These are phyloP conservation scores for Tauraco erythrolophus DNA, from an alignment of 2,113 vertebrate genomes.

Conservation along the genomic window DNA sequence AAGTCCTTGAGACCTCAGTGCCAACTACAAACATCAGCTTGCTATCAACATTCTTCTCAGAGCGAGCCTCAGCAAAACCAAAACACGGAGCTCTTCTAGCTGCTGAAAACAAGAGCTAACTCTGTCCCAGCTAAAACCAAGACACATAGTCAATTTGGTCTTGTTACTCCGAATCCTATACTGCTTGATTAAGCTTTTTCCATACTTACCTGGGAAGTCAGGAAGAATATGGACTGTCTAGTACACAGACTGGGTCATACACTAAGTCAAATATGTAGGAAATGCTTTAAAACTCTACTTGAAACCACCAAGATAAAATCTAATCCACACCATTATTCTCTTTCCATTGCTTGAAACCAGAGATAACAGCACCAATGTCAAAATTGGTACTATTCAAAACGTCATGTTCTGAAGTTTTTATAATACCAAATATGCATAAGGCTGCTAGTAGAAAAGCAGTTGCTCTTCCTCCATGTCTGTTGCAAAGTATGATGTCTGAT, in stretches of 20 bases:
- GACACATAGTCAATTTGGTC: not conserved
- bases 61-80: too few relatives aligned
- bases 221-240: not conserved
- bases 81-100: too few relatives aligned
- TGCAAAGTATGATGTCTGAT: not conserved
- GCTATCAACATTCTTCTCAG: too few relatives aligned
- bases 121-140: too few relatives aligned
- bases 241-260: not conserved
- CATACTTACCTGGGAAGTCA: not conserved
- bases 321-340: not conserved
- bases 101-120: too few relatives aligned
- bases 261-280: not conserved
- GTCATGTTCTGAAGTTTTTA: not conserved
- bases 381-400: not conserved
- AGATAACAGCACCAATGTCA: not conserved
- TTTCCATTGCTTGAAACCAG: not conserved
- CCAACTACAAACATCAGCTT: too few relatives aligned
- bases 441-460: not conserved
- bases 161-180: not conserved
- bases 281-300: not conserved
- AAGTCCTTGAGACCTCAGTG: too few relatives aligned
- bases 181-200: constrained; percentile 8
- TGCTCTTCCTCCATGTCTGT: not conserved
- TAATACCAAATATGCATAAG: not conserved
- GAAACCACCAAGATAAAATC: not conserved